Conservation (phyloP, 2,797 vertebrate species). For the Poecile montanus region DNA sequence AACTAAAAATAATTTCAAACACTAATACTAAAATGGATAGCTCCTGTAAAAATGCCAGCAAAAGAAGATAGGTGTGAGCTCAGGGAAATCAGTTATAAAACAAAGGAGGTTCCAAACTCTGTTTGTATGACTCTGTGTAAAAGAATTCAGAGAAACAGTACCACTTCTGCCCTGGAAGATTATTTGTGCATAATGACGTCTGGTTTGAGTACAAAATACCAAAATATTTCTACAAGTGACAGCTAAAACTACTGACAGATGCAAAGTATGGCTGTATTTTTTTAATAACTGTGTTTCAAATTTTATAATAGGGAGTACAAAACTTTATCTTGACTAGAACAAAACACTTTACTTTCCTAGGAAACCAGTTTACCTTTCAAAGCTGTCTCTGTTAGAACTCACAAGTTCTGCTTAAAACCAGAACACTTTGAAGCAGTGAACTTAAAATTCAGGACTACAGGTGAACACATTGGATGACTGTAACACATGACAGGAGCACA, state of each 20-base stretch:
- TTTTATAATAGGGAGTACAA: neutral
- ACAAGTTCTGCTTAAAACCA: neutral
- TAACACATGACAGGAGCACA: neutral
- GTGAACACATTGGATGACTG: neutral
- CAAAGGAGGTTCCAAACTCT: neutral
- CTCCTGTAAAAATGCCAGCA: neutral
- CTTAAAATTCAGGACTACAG: neutral
- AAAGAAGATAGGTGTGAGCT: neutral
- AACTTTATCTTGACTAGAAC: neutral
- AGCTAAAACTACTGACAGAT: neutral
- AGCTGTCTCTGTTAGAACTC: neutral
- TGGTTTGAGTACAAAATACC: neutral
- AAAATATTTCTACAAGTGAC: neutral
- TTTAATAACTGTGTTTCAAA: neutral
- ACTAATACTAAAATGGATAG: neutral
- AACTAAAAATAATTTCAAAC: neutral
- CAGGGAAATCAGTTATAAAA: neutral
- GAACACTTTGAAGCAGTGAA: neutral
- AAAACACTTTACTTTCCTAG: neutral
- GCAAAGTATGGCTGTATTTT: fast-evolving
- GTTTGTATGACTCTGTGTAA: neutral
- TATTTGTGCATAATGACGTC: neutral
- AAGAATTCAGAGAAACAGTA: neutral
- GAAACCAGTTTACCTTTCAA: neutral
- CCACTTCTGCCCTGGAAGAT: neutral